These are phyloP conservation scores for Anniella stebbinsi DNA, from an alignment of 2,797 vertebrate genomes.

Conservation along the genomic window DNA sequence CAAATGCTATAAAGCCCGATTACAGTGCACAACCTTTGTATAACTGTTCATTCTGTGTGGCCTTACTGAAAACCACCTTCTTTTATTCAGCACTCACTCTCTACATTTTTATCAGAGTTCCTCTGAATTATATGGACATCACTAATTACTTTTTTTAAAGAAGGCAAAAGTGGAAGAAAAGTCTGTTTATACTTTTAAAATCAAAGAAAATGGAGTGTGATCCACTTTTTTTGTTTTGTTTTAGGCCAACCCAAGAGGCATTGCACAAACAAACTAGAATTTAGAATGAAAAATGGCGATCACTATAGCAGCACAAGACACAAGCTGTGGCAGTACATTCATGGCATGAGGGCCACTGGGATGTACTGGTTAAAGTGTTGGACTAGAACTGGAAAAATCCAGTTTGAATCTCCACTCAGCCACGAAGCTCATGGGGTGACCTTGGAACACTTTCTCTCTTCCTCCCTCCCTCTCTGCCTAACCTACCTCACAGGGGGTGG, in stretches of 20 bases:
- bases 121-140: neutral
- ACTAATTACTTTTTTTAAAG: neutral
- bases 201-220: neutral
- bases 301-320: neutral
- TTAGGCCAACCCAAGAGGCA: neutral
- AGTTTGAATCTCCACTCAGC: neutral
- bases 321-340: neutral
- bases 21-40: neutral
- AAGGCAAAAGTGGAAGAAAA: neutral
- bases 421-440: neutral
- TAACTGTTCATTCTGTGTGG: neutral
- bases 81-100: neutral
- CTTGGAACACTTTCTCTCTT: neutral
- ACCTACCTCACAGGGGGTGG: neutral
- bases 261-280: neutral
- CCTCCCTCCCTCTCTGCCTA: neutral
- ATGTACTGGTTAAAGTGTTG: neutral
- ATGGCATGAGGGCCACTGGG: neutral
- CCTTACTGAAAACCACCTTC: neutral
- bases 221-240: neutral
- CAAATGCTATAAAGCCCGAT: neutral
- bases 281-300: neutral
- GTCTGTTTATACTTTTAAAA: neutral
- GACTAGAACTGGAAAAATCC: neutral
- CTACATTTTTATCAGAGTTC: neutral